Base-by-base conservation (phyloP, 2,797 vertebrate genomes). In the Fistularia commersonii region DNA sequence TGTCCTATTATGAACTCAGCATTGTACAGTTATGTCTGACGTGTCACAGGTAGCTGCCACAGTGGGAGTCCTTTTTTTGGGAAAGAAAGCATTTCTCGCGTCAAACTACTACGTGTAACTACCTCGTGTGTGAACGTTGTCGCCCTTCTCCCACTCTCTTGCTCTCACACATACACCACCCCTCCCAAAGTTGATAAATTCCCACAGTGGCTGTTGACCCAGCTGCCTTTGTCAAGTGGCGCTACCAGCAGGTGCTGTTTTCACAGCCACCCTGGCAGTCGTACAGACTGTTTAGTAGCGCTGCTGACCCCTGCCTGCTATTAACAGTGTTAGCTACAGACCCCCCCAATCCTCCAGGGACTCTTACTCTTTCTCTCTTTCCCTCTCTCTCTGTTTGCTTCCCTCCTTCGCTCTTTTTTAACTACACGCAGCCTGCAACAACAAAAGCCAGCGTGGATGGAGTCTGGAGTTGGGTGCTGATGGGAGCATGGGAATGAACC, bases 201-300 rank as follows among this genome's bases (percentile, higher is more conserved):
- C 95, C 94, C 94, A 94, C 93, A 93, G 94, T 92, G 96, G 94
- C 95, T 97, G 94, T 98, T 99, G 97, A 97, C 95, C 96, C 95
- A 98, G 95, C 96, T 98, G 97, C 94, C 93, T 92, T 92, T 92
- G 90, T 92, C 93, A 92, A 94, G 93, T 90, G 92, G 90, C 90
- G 91, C 89, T 92, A 91, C 85, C 91, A 92, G 95, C 95, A 95
- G 97, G 95, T 98, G 94, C 91, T 95, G 94, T 95, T 96, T 96
- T 95, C 94, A 93, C 89, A 95, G 93, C 94, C 96, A 96, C 95
- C 94, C 96, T 94, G 95, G 93, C 92, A 93, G 95, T 94, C 91
- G 93, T 91, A 92, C 94, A 97, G 94, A 93, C 94, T 97, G 94
- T 97, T 96, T 94, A 96, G 94, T 93, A 91, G 93, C 89, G 88